Conservation (phyloP, 1,140 invertebrate genomes). For the Cyclargus thomasi region DNA sequence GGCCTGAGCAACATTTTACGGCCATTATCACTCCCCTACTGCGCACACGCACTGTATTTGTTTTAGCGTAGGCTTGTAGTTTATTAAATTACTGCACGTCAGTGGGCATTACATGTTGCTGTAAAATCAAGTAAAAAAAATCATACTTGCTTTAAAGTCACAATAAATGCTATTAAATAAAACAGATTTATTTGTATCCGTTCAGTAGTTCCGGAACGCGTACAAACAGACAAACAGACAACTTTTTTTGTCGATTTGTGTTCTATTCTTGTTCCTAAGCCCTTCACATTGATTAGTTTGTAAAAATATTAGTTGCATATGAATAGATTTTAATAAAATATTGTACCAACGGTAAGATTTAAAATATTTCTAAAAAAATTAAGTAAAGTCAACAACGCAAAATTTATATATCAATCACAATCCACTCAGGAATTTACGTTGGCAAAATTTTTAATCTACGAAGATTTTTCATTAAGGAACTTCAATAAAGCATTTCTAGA, state of each 20-base stretch:
- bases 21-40: constrained; percentile 41
- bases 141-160: too few species aligned
- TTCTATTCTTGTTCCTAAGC: too few species aligned
- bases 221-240: too few species aligned
- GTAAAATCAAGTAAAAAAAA: neutral
- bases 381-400: neutral
- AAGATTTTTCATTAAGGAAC: neutral
- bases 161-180: too few species aligned
- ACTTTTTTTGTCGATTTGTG: too few species aligned
- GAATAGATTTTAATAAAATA: too few species aligned
- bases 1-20: constrained; percentile 51
- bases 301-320: too few species aligned
- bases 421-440: neutral
- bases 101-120: neutral
- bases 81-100: neutral
- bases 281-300: too few species aligned
- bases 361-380: too few species aligned
- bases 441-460: neutral
- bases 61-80: constrained; percentile 5
- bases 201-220: too few species aligned
- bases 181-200: too few species aligned
- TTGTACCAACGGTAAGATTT: too few species aligned
- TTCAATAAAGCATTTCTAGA: neutral
- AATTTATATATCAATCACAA: neutral
- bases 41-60: constrained; percentile 19